A percentile compares a stretch with the other conserved stretches of the same genome.
Conservation (phyloP, 2,797 vertebrate genomes). For the Alosa sapidissima region DNA sequence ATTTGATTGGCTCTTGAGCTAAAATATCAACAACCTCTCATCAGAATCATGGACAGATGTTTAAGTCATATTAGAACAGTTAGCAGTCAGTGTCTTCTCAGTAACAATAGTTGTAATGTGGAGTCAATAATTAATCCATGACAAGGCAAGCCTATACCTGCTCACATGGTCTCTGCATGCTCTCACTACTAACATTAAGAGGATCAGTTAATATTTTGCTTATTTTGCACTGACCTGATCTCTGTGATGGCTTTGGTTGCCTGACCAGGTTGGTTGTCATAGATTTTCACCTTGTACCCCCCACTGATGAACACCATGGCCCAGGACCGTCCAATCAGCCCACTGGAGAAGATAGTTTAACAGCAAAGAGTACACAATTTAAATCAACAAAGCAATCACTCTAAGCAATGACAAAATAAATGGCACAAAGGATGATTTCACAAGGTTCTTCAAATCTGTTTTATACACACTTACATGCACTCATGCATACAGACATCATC, state of each 20-base stretch:
- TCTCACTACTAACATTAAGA: neutral
- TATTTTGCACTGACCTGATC: conserved; percentile 76
- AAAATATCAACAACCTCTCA: neutral
- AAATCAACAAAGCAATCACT: neutral
- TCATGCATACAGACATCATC: neutral
- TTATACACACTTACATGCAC: neutral
- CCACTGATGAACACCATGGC: conserved; percentile 91
- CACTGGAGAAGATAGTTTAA: conserved; percentile 67
- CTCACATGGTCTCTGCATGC: neutral
- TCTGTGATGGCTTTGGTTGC: conserved; percentile 77
- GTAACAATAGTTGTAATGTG: neutral
- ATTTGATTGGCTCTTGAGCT: neutral
- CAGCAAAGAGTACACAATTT: neutral
- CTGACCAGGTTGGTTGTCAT: conserved; percentile 86
- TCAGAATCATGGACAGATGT: too few species aligned
- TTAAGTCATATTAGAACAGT: too few species aligned
- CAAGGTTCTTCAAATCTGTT: neutral
- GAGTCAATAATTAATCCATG: neutral
- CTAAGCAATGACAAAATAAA: too few species aligned
- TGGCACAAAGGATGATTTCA: neutral
- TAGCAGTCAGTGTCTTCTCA: neutral
- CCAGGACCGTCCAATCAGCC: conserved; percentile 94
- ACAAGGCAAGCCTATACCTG: neutral
- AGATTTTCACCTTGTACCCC: conserved; percentile 87
- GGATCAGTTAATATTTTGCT: conserved; percentile 2